phyloP scores from a whole-genome alignment of 2,113 vertebrate genomes.

The Etia nguti region DNA sequence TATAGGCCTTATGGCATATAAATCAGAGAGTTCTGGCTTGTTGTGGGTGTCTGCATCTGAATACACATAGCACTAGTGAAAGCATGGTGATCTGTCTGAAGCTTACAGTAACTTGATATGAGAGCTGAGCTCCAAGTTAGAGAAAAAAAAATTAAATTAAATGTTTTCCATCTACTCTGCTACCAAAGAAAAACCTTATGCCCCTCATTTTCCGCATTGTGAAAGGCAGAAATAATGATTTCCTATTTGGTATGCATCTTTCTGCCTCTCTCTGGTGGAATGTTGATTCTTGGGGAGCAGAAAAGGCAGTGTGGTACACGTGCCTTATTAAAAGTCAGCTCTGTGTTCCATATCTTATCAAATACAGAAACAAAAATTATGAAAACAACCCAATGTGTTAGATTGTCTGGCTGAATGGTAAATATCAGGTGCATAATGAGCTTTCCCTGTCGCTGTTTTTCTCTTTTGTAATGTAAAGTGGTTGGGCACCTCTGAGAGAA shows the following conservation, averaged over 20 bases:
- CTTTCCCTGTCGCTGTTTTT: slow-evolving; percentile 40
- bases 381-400: slow-evolving; percentile 52
- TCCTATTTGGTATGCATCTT: slow-evolving; percentile 66
- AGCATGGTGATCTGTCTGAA: neutral
- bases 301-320: slow-evolving; percentile 14
- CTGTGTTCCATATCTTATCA: slow-evolving; percentile 49
- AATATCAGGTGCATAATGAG: slow-evolving; percentile 72
- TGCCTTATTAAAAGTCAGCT: slow-evolving; percentile 62
- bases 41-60: neutral
- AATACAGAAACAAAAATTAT: slow-evolving; percentile 42
- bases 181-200: slow-evolving; percentile 48
- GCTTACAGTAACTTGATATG: slow-evolving; percentile 16
- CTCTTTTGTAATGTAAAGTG: slow-evolving; percentile 70
- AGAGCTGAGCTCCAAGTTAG: slow-evolving; percentile 3
- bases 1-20: neutral
- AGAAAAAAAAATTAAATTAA: slow-evolving; percentile 11
- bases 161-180: slow-evolving; percentile 43
- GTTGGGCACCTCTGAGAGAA: slow-evolving; percentile 48
- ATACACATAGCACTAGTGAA: neutral
- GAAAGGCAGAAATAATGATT: slow-evolving; percentile 69
- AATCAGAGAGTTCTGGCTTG: neutral
- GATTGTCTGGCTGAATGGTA: slow-evolving; percentile 58
- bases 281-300: slow-evolving; percentile 46
- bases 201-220: slow-evolving; percentile 52
- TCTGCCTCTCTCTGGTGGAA: slow-evolving; percentile 27